Percentiles rank a stretch among this genome's conserved stretches.
These are phyloP conservation scores for Phasianus colchicus DNA, from an alignment of 2,113 vertebrate species.

Conservation along the genomic window DNA sequence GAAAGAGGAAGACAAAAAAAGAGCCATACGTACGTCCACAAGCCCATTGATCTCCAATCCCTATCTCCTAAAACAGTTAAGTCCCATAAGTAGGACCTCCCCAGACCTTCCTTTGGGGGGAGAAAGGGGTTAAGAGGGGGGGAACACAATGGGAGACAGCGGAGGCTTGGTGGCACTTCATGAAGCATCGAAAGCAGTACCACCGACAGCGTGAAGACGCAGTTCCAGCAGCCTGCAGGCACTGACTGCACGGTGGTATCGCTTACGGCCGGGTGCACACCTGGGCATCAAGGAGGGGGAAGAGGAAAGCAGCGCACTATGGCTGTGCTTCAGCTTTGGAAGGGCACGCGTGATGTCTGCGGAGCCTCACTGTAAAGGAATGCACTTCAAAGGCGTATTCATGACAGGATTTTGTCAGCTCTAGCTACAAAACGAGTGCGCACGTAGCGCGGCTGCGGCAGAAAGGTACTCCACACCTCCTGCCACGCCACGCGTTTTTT, in stretches of 20 bases:
- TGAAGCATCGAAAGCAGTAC: not conserved
- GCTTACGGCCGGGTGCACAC: not conserved
- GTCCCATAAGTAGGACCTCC: not conserved
- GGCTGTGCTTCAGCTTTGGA: not conserved
- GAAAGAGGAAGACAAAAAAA: not conserved
- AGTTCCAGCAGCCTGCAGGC: fast-evolving
- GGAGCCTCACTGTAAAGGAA: slow-evolving; percentile 26
- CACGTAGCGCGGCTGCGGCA: not conserved
- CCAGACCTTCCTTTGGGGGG: not conserved
- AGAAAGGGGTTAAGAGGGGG: too few species aligned
- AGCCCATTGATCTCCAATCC: not conserved
- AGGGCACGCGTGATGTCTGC: slow-evolving; percentile 4
- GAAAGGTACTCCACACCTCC: not conserved
- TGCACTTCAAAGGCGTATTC: slow-evolving; percentile 39
- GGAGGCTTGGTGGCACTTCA: too few species aligned
- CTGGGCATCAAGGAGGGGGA: not conserved
- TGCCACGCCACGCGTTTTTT: not conserved
- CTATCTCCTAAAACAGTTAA: not conserved
- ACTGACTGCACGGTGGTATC: not conserved
- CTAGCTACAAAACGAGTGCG: not conserved
- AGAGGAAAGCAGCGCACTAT: not conserved
- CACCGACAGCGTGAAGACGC: fast-evolving
- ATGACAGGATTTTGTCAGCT: slow-evolving; percentile 30
- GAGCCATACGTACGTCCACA: not conserved
- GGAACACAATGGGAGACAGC: not conserved